Evolutionary conservation across 2,888 invertebrate genomes (phyloP).

Genomic region (Lasioglossum leucozonium): DNA sequence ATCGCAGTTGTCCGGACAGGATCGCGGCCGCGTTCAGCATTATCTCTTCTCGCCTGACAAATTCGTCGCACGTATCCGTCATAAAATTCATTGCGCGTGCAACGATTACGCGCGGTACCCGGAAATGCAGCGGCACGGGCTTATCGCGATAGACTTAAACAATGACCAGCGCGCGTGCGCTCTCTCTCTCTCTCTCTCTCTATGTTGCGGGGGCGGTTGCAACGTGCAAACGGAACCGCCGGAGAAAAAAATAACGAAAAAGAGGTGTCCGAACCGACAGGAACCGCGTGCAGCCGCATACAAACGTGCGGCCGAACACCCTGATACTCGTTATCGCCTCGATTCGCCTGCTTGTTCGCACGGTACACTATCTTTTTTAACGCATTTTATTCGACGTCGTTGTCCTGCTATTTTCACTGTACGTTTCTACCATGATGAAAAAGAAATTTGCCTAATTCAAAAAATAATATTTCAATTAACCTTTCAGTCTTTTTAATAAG

Average conservation of each 20-base stretch:
- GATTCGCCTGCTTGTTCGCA: background rate
- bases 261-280: slow-evolving; percentile 28
- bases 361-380: background rate
- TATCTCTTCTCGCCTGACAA: slow-evolving; percentile 59
- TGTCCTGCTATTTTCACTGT: background rate
- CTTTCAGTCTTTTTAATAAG: too few species aligned
- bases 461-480: too few species aligned
- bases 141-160: slow-evolving; percentile 63
- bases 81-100: slow-evolving; percentile 68
- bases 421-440: too few species aligned
- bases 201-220: background rate
- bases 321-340: slow-evolving; percentile 4
- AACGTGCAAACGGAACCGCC: slow-evolving; percentile 34
- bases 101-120: slow-evolving; percentile 57
- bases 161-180: slow-evolving; percentile 56
- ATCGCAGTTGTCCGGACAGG: slow-evolving; percentile 2
- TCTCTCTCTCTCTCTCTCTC: too few species aligned
- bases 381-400: background rate
- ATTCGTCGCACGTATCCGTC: slow-evolving; percentile 60
- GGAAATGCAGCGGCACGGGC: slow-evolving; percentile 56
- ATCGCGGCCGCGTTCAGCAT: slow-evolving; percentile 33
- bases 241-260: slow-evolving; percentile 23
- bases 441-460: too few species aligned
- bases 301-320: slow-evolving; percentile 22
- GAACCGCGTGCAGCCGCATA: slow-evolving; percentile 50